phyloP scores from a whole-genome alignment of 2,113 vertebrate genomes.

The Zosterops japonicus region DNA sequence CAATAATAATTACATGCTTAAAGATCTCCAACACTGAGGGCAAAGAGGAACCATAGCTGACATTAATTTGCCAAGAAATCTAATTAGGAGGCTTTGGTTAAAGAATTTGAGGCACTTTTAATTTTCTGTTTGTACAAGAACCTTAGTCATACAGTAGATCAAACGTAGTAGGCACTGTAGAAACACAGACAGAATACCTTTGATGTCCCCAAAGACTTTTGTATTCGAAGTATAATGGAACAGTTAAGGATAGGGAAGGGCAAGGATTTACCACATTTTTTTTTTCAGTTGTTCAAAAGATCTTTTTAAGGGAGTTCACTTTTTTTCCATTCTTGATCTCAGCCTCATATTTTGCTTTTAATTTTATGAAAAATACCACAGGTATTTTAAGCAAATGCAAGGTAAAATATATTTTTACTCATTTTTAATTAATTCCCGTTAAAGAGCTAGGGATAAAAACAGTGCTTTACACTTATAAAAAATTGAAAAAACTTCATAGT shows the following conservation, averaged over 20 bases:
- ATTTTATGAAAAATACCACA: not conserved
- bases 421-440: not conserved
- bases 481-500: not conserved
- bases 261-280: not conserved
- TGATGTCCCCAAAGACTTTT: not conserved
- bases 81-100: not conserved
- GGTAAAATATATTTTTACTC: not conserved
- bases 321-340: not conserved
- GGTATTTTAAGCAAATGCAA: not conserved
- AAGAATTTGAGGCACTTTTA: not conserved
- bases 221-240: not conserved
- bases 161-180: not conserved
- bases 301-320: not conserved
- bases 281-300: not conserved
- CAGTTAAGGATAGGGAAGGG: not conserved
- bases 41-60: not conserved
- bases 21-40: not conserved
- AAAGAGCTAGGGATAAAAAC: not conserved
- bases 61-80: not conserved
- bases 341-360: not conserved
- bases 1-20: not conserved
- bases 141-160: not conserved
- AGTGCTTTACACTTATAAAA: not conserved
- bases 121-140: not conserved
- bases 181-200: not conserved